Base-by-base conservation (phyloP, 2,113 vertebrate genomes). In the Proterorhinus semilunaris region DNA sequence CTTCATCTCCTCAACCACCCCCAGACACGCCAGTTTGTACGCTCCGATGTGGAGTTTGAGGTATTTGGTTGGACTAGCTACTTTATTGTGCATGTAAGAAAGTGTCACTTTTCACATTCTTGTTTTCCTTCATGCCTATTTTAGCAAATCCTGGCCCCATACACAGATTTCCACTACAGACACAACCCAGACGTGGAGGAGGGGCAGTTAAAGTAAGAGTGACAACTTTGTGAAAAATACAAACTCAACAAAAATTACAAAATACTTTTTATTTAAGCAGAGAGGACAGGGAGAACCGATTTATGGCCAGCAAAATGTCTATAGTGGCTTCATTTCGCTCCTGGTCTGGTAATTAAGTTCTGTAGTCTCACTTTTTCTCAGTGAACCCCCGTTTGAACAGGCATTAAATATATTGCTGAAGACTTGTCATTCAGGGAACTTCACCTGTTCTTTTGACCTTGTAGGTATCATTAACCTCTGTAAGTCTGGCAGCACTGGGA, bases 101-200 rank as follows among this genome's bases (percentile, higher is more conserved):
- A 6, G 21, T 1, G 43, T 1, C 15, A 44, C 7, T 45, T 45
- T n/a, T 6, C 43, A 2, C 6, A 13, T 11, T 13, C 11, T 17
- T 10, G 10, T 61, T 42, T 61, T 15, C 42, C 3, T 43, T 10
- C 12, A n/a, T 48, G 11, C 74, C 7, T 76, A 27, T 67, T 74
- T 75, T 80, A 96, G 95, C 86, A 94, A 92, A 96, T 96, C 89
- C 91, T 96, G 88, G 95, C 95, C 68, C 95, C 95, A 49, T 96
- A 94, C 83, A 96, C 95, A 21, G 95, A 96, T 89, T 96, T 96
- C 87, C 95, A 96, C 94, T 96, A 96, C 92, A 95, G 94, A 75
- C 95, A 95, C 80, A 95, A 93, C 90, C 92, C 95, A 72, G 94
- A 95, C 69, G 95, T 92, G 65, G 94, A 46, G 10, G 44, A 47